Evolutionary conservation across 2,113 vertebrate species (phyloP), one percentile per base, ranked within the genome.

Genomic region (Chaenogobius annularis): DNA sequence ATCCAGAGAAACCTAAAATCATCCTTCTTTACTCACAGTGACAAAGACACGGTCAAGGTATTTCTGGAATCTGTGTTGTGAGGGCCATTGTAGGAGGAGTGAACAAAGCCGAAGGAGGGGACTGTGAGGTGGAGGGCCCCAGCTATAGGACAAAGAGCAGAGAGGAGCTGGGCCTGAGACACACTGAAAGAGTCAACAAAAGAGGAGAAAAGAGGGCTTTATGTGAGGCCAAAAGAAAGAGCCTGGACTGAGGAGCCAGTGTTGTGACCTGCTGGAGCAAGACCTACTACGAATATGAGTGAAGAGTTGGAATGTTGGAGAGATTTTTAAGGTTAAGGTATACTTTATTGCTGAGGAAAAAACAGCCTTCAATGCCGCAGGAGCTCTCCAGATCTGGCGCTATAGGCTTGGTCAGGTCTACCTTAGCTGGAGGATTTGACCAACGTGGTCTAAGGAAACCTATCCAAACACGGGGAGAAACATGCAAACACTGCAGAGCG

Each of bases 31-130:
- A 80, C 80, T 85, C 81, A 78, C 78, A 88, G 10, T 3, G 73
- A 79, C 68, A 83, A 81, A 80, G 80, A 82, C 80, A 2, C 75
- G 84, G 90, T 90, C 68, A 85, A 75, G 52, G 74, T 78, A 91
- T 88, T 87, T 88, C 79, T 88, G 83, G 79, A 86, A 89, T 89
- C 84, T 86, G 90, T 88, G 85, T 91, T 84, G 9, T 80, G 88
- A 80, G 80, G 81, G 79, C 85, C 77, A 90, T 86, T 90, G 88
- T 90, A 80, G 83, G 84, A 85, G 87, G 77, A 81, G 75, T 3
- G 63, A 65, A 92, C 88, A 89, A 92, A 90, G 82, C 64, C 43
- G 67, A 78, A 82, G 87, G 89, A 87, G 90, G 83, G 84, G 66
- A 70, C 12, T 59, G 74, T 7, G 75, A 74, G 77, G 78, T 79